Evolutionary conservation across 1,140 invertebrate genomes (phyloP).

Genomic region (Pentalonia nigronervosa): DNA sequence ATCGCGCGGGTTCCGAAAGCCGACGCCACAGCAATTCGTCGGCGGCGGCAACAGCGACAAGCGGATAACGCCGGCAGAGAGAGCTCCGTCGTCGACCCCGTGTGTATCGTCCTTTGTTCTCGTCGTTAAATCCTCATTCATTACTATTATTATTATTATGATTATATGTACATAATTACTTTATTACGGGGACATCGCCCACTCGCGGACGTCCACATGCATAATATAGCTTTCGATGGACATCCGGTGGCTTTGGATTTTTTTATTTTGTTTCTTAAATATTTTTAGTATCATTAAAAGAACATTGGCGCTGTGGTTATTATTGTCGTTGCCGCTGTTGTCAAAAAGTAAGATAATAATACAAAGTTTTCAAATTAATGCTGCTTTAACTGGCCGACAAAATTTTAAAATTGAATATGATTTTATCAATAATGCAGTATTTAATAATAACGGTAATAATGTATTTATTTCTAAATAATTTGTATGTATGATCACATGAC

Average conservation of each 20-base stretch:
- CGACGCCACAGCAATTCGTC: slow-evolving; percentile 28
- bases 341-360: not conserved
- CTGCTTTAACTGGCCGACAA: not conserved
- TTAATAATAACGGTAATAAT: not conserved
- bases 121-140: slow-evolving; percentile 45
- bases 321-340: not conserved
- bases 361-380: not conserved
- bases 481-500: not conserved
- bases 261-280: not conserved
- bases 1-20: slow-evolving; percentile 25
- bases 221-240: not conserved
- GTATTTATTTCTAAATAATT: not conserved
- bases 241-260: not conserved
- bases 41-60: not conserved
- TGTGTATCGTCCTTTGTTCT: slow-evolving; percentile 31
- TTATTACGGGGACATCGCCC: not conserved
- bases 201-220: not conserved
- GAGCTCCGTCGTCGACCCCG: slow-evolving; percentile 33
- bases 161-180: slow-evolving; percentile 23
- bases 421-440: too few relatives aligned
- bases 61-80: slow-evolving; percentile 44
- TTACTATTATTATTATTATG: slow-evolving; percentile 36
- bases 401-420: not conserved
- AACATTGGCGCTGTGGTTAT: not conserved
- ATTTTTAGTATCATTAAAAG: not conserved